Conservation (phyloP, 2,888 invertebrate genomes). For the Deilephila elpenor region DNA sequence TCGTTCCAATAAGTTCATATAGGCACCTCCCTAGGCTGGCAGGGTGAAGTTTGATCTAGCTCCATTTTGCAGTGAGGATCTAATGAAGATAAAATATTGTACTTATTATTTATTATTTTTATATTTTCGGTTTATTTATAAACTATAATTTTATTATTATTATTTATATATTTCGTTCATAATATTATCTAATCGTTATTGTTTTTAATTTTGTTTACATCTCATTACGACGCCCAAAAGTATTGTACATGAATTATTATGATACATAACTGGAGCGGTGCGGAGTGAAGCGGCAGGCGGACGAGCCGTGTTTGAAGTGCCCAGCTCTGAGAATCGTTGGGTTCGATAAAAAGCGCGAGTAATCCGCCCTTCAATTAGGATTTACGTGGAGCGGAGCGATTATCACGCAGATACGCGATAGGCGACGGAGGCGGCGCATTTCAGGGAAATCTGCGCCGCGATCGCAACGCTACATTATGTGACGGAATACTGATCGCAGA, state of each 20-base stretch:
- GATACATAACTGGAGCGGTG: neutral
- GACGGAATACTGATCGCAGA: neutral
- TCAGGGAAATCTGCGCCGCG: slow-evolving; percentile 8
- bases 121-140: too few species aligned
- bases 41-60: too few species aligned
- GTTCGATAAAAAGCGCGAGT: slow-evolving; percentile 4
- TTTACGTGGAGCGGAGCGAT: neutral
- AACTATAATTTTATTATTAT: too few species aligned
- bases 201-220: neutral
- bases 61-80: too few species aligned
- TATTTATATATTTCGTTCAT: too few species aligned
- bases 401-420: slow-evolving; percentile 2
- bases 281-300: too few species aligned
- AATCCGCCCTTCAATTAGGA: slow-evolving; percentile 24
- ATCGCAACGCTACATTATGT: slow-evolving; percentile 11
- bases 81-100: too few species aligned
- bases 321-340: neutral
- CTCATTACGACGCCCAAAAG: neutral
- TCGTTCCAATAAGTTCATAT: too few species aligned
- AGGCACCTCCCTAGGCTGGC: too few species aligned
- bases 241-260: neutral
- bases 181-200: too few species aligned
- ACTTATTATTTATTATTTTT: too few species aligned
- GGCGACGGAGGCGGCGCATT: slow-evolving; percentile 14
- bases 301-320: neutral